phyloP scores from a whole-genome alignment of 2,888 invertebrate species.

The Lamellibrachia satsuma region DNA sequence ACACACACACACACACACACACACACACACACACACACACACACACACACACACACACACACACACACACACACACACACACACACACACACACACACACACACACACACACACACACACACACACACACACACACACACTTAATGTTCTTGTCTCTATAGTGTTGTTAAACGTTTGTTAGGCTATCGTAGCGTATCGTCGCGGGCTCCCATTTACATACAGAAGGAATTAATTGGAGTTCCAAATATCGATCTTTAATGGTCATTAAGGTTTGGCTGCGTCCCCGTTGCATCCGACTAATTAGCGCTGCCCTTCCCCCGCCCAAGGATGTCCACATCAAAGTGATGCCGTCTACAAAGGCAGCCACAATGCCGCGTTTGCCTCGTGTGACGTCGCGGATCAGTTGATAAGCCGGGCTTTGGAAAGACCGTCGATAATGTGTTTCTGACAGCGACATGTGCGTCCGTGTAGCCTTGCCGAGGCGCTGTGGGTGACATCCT shows the following conservation, averaged over 20 bases:
- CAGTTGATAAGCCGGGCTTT: conserved; percentile 7
- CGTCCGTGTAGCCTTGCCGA: neutral
- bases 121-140: too few species aligned
- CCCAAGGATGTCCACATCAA: neutral
- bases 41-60: too few species aligned
- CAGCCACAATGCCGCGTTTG: neutral
- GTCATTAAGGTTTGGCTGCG: neutral
- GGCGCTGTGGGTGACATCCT: neutral
- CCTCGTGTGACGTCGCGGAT: neutral
- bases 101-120: too few species aligned
- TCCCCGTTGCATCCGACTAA: neutral
- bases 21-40: too few species aligned
- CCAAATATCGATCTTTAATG: neutral
- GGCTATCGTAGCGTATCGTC: too few species aligned
- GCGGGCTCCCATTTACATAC: neutral
- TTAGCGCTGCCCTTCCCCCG: neutral
- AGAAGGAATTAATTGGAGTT: neutral
- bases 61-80: too few species aligned
- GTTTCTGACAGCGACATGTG: neutral
- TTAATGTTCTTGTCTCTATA: too few species aligned
- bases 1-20: too few species aligned
- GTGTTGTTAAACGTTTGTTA: too few species aligned
- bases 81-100: too few species aligned
- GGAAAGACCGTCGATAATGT: neutral
- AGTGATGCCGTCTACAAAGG: neutral